Percentiles rank a stretch among this genome's conserved stretches.
These are phyloP conservation scores for Anorthoa munda DNA, from an alignment of 2,888 invertebrate species.

Conservation along the genomic window DNA sequence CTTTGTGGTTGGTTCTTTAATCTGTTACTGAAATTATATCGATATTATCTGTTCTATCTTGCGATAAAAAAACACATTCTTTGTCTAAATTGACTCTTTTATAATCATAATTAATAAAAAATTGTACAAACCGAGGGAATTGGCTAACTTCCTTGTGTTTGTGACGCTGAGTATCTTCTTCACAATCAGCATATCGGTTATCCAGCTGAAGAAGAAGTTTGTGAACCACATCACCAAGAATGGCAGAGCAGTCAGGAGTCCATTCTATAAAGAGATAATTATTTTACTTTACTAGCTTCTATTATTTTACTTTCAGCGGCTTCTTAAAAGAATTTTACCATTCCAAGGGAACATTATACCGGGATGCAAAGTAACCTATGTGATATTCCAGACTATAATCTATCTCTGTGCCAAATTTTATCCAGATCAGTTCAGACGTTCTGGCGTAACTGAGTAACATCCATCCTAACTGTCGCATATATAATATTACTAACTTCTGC, in stretches of 20 bases:
- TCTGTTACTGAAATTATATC: no score
- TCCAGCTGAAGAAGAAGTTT: conserved; percentile 93
- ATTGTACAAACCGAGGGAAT: conserved; percentile 83
- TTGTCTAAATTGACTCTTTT: neutral
- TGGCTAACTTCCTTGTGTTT: conserved; percentile 91
- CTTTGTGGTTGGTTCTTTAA: no score
- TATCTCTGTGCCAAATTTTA: no score
- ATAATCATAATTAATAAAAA: neutral
- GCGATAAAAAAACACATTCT: neutral
- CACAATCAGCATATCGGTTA: conserved; percentile 92
- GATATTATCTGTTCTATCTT: neutral
- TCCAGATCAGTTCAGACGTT: no score
- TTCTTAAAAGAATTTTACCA: no score
- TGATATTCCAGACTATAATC: no score
- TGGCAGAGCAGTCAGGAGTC: conserved; percentile 93
- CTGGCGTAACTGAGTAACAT: no score
- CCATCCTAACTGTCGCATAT: no score
- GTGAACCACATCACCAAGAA: conserved; percentile 94
- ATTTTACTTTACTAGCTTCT: neutral
- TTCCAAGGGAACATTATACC: no score
- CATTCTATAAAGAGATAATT: conserved; percentile 86
- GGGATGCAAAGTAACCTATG: no score
- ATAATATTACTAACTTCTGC: no score
- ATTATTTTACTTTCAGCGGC: no score
- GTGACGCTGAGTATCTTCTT: conserved; percentile 89